Conservation (phyloP, 2,888 invertebrate species). For the Nebria salina region DNA sequence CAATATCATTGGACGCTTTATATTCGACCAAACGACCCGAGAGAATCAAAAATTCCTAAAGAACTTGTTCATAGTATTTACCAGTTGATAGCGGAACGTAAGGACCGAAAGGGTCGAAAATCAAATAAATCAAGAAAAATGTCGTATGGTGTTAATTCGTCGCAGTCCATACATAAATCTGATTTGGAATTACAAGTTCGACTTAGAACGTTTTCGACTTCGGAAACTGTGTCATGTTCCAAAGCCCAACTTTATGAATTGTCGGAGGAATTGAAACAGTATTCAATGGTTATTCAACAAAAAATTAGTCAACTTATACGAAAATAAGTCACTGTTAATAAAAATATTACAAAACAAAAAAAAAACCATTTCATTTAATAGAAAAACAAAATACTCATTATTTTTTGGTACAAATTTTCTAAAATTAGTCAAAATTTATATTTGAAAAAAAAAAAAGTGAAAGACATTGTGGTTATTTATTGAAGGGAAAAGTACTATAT, state of each 20-base stretch:
- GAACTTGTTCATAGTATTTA: constrained; percentile 79
- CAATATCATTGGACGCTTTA: constrained; percentile 78
- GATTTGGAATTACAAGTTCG: constrained; percentile 29
- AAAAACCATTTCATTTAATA: constrained; percentile 17
- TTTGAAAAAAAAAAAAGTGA: too few species aligned
- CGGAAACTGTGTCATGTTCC: constrained; percentile 19
- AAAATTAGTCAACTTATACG: constrained; percentile 25
- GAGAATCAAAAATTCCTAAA: constrained; percentile 81
- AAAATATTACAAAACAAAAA: constrained; percentile 3
- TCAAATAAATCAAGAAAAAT: constrained; percentile 49
- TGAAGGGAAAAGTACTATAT: not conserved
- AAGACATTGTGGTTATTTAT: too few species aligned
- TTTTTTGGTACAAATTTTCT: not conserved
- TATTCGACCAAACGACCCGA: constrained; percentile 83
- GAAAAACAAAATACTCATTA: too few species aligned
- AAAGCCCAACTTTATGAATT: constrained; percentile 36
- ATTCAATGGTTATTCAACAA: constrained; percentile 33
- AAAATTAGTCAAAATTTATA: not conserved
- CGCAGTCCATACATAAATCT: constrained; percentile 33
- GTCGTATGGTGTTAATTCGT: constrained; percentile 26
- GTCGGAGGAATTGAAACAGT: constrained; percentile 37
- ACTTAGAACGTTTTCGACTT: constrained; percentile 25
- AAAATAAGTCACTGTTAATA: not conserved
- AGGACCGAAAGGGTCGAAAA: constrained; percentile 68
- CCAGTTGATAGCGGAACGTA: constrained; percentile 76